Percentiles rank a stretch among this genome's conserved stretches.
These are phyloP conservation scores for Dasypus novemcinctus DNA, from an alignment of 2,113 vertebrate genomes.

Conservation along the genomic window DNA sequence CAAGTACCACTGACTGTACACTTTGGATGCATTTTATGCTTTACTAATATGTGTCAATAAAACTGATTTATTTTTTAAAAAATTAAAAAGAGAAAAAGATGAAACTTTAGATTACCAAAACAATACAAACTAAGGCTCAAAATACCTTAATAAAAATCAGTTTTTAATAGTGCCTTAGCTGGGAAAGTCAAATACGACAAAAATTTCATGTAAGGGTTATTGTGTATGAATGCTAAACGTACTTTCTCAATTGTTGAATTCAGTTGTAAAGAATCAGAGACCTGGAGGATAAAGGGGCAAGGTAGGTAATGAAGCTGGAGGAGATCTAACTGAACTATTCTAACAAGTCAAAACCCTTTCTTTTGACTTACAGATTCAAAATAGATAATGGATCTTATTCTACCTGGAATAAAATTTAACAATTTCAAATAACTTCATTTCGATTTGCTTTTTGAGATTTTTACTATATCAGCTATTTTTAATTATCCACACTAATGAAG, in stretches of 20 bases:
- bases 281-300: neutral
- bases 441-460: neutral
- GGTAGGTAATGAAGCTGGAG: neutral
- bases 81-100: neutral
- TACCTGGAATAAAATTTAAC: constrained; percentile 1
- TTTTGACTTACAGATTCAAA: constrained; percentile 1
- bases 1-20: no score
- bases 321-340: neutral
- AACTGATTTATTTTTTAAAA: no score
- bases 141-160: neutral
- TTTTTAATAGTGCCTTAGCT: neutral
- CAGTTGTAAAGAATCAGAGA: neutral
- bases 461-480: neutral
- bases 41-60: no score
- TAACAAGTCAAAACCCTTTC: neutral
- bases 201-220: neutral
- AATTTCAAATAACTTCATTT: neutral
- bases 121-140: constrained; percentile 49
- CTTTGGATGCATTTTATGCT: no score
- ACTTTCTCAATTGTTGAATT: constrained; percentile 50
- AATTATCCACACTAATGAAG: constrained; percentile 31
- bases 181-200: neutral
- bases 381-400: neutral
- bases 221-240: constrained; percentile 35
- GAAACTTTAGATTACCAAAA: neutral